Evolutionary conservation across 2,888 invertebrate species (phyloP).

Genomic region (Pheosia tremula): DNA sequence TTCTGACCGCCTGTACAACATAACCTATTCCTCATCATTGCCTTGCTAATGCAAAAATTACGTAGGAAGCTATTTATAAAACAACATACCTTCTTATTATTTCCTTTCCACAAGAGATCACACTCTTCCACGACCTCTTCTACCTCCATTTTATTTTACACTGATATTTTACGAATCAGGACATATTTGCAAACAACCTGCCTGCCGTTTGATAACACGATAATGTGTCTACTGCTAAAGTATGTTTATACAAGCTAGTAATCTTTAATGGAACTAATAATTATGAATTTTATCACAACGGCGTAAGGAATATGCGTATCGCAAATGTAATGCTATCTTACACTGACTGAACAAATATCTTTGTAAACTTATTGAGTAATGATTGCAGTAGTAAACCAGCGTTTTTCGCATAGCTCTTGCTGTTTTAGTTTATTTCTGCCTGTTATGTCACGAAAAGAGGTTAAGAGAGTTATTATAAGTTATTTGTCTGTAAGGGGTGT

Average conservation of each 20-base stretch:
- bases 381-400: not conserved
- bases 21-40: not conserved
- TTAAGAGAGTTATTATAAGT: too few relatives aligned
- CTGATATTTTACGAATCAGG: constrained; percentile 24
- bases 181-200: constrained; percentile 23
- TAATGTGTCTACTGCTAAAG: constrained; percentile 18
- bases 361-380: not conserved
- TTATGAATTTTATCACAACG: not conserved
- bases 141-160: constrained; percentile 25
- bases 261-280: not conserved
- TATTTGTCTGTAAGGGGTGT: too few relatives aligned
- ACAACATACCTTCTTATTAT: constrained; percentile 24
- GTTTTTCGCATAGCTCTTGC: too few relatives aligned
- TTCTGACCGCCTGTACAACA: not conserved
- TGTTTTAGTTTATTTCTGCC: too few relatives aligned
- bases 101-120: constrained; percentile 17
- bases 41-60: not conserved
- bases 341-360: not conserved
- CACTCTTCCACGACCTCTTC: constrained; percentile 26
- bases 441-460: too few relatives aligned
- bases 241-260: constrained; percentile 8
- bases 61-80: not conserved
- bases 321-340: constrained; percentile 4
- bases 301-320: constrained; percentile 11
- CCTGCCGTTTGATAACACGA: constrained; percentile 29